phyloP scores from a whole-genome alignment of 2,888 invertebrate genomes.

The Tiliacea citrago region DNA sequence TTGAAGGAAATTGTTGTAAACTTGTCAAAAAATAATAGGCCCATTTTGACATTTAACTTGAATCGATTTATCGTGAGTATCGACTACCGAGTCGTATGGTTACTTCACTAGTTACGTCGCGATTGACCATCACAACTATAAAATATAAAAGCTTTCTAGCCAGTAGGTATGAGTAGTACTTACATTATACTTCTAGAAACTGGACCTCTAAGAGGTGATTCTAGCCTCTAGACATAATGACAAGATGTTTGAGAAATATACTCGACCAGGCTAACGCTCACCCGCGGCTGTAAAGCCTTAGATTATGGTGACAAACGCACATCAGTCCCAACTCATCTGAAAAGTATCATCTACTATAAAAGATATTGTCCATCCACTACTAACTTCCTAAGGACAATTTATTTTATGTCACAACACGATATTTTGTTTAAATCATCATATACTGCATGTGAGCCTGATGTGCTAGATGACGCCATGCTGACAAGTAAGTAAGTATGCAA shows the following conservation, averaged over 20 bases:
- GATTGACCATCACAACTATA: too few relatives aligned
- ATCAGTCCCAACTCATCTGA: not conserved
- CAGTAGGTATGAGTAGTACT: not conserved
- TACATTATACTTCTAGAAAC: not conserved
- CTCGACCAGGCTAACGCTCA: not conserved
- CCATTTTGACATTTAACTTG: too few relatives aligned
- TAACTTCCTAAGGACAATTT: not conserved
- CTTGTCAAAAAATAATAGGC: too few relatives aligned
- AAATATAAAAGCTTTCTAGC: not conserved
- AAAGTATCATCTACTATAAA: not conserved
- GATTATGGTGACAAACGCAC: not conserved
- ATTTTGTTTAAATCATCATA: not conserved
- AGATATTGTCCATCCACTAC: not conserved
- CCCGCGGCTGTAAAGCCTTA: not conserved
- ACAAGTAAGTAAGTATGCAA: constrained; percentile 32
- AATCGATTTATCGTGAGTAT: too few relatives aligned
- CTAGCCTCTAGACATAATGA: not conserved
- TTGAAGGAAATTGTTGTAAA: not conserved
- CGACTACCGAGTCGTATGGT: too few relatives aligned
- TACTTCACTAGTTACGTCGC: too few relatives aligned
- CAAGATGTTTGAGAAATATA: not conserved
- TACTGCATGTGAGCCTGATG: not conserved
- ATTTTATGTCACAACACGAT: not conserved
- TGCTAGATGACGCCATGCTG: constrained; percentile 15
- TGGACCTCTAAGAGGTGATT: not conserved